phyloP scores from a whole-genome alignment of 2,797 vertebrate genomes.

The Aeoliscus strigatus region DNA sequence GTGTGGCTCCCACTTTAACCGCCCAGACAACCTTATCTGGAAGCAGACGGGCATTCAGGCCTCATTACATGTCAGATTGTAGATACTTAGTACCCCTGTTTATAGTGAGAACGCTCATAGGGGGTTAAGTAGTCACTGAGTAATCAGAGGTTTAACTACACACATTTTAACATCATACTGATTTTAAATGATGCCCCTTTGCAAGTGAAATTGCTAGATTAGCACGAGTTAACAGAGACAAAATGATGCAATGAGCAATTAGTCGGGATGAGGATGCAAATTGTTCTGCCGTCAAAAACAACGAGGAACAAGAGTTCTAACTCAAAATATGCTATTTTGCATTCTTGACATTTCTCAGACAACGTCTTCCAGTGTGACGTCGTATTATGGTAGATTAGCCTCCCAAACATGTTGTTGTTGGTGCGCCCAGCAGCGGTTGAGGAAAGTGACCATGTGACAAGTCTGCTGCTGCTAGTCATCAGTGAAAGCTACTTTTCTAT shows the following conservation, averaged over 20 bases:
- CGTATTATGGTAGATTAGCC: too few relatives aligned
- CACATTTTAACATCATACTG: too few relatives aligned
- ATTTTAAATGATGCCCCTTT: background rate
- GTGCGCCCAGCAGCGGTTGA: too few relatives aligned
- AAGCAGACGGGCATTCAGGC: conserved; percentile 36
- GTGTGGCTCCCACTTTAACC: conserved; percentile 32
- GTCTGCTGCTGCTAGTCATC: too few relatives aligned
- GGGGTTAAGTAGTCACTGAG: too few relatives aligned
- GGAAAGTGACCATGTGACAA: too few relatives aligned
- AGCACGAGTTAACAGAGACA: background rate
- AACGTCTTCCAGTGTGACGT: too few relatives aligned
- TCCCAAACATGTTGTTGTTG: too few relatives aligned
- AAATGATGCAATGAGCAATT: background rate
- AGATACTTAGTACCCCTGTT: conserved; percentile 36
- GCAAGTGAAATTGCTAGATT: background rate
- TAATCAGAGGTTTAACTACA: too few relatives aligned
- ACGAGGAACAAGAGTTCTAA: conserved; percentile 6
- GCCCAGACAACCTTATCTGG: conserved; percentile 51
- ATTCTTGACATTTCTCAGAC: conserved; percentile 36
- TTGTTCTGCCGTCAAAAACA: too few relatives aligned
- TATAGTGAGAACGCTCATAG: conserved; percentile 15
- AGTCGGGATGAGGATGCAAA: too few relatives aligned
- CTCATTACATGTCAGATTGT: conserved; percentile 48
- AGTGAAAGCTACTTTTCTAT: too few relatives aligned
- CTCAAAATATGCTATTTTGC: conserved; percentile 42